A percentile compares a stretch with the other conserved stretches of the same genome.
These are phyloP conservation scores for Diplodus sargus DNA, from an alignment of 2,797 vertebrate genomes.

Conservation along the genomic window DNA sequence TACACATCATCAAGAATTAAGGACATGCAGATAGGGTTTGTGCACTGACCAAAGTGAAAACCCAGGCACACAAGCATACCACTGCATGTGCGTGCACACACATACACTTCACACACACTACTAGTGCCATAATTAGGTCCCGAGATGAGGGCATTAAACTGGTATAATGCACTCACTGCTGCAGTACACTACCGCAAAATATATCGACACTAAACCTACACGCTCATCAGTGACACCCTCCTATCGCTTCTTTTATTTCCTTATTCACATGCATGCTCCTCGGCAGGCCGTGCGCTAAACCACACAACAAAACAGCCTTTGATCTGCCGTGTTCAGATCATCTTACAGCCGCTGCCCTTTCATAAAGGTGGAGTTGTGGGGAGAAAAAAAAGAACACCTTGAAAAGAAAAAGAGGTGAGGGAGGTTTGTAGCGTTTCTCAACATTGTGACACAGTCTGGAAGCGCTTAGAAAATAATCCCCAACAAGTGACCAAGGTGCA, in stretches of 20 bases:
- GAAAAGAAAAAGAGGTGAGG: conserved; percentile 23
- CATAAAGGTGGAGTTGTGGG: conserved; percentile 23
- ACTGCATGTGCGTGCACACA: conserved; percentile 36
- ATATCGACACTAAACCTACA: conserved; percentile 60
- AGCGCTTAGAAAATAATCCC: conserved; percentile 54
- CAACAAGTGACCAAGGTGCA: conserved; percentile 30
- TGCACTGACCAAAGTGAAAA: conserved; percentile 82
- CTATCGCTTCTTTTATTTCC: conserved; percentile 63
- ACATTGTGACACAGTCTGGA: conserved; percentile 24
- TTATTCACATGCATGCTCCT: conserved; percentile 39
- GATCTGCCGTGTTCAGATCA: conserved; percentile 70
- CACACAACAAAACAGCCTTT: conserved; percentile 71
- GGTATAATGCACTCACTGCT: conserved; percentile 75
- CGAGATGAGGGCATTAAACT: conserved; percentile 82
- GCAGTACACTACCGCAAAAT: conserved; percentile 65
- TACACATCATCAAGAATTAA: conserved; percentile 89
- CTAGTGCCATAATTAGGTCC: conserved; percentile 81
- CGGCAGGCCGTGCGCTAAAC: conserved; percentile 54
- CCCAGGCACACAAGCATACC: conserved; percentile 66
- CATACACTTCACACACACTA: conserved; percentile 61
- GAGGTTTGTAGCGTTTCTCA: conserved; percentile 42
- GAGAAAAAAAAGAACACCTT: conserved; percentile 24
- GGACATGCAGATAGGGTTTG: conserved; percentile 87
- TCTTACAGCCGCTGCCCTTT: conserved; percentile 61
- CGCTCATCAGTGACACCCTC: conserved; percentile 55